Evolutionary conservation across 2,797 vertebrate species (phyloP).

Genomic region (Sebastes kiyomatsui): DNA sequence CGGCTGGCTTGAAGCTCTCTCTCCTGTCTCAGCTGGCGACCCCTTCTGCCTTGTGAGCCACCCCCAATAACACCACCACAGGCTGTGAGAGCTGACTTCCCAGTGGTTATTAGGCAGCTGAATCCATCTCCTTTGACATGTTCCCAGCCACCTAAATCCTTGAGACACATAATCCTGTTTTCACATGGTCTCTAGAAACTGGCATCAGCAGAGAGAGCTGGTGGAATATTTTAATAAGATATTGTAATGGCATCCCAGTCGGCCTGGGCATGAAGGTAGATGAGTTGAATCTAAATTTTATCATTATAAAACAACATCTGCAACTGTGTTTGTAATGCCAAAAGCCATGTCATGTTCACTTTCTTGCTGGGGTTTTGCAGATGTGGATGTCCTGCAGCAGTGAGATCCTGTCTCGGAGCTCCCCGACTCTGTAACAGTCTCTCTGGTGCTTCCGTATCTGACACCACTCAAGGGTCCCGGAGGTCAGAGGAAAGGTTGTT

Average conservation of each 20-base stretch:
- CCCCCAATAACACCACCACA: not conserved
- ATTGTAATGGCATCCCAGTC: not conserved
- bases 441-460: too few relatives aligned
- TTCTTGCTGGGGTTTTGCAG: not conserved
- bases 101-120: not conserved
- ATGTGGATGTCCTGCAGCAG: not conserved
- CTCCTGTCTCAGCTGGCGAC: not conserved
- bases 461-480: too few relatives aligned
- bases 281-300: not conserved
- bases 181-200: not conserved
- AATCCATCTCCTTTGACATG: conserved; percentile 8
- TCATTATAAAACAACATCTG: not conserved
- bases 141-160: not conserved
- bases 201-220: not conserved
- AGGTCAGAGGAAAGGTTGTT: too few relatives aligned
- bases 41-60: not conserved
- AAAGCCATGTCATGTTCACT: not conserved
- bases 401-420: not conserved
- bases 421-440: too few relatives aligned
- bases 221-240: not conserved
- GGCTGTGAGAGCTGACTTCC: not conserved
- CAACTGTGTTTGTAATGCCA: not conserved
- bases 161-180: not conserved
- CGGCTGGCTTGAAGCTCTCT: not conserved
- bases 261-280: not conserved